Evolutionary conservation across 2,797 vertebrate genomes (phyloP).

Genomic region (Malacoctenus gilli): DNA sequence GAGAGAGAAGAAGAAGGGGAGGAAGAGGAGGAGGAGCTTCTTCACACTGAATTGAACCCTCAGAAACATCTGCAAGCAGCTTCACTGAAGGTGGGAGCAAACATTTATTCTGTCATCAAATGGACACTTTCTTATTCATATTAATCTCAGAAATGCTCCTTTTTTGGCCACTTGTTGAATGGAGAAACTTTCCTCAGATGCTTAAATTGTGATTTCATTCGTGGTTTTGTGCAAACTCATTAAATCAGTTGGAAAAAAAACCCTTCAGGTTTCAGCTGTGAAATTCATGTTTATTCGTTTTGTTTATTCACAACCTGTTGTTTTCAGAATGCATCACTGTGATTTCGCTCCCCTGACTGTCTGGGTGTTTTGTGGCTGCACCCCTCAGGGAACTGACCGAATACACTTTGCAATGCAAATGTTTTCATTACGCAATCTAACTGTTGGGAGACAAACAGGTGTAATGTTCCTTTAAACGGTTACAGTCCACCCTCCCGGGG

Average conservation of each 20-base stretch:
- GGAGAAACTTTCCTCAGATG: too few relatives aligned
- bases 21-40: not conserved
- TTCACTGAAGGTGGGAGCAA: constrained; percentile 33
- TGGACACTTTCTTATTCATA: not conserved
- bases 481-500: too few relatives aligned
- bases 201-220: too few relatives aligned
- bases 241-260: too few relatives aligned
- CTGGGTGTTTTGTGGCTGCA: not conserved
- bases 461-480: constrained; percentile 46
- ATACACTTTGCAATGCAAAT: constrained; percentile 70
- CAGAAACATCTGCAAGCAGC: constrained; percentile 22
- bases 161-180: too few relatives aligned
- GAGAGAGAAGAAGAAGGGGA: constrained; percentile 1
- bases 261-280: not conserved
- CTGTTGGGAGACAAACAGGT: constrained; percentile 38
- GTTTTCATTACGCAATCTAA: constrained; percentile 49
- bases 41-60: too few relatives aligned
- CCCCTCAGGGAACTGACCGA: constrained; percentile 30
- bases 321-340: constrained; percentile 39
- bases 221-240: too few relatives aligned
- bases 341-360: constrained; percentile 40
- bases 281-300: not conserved
- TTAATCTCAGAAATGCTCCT: too few relatives aligned
- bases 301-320: not conserved
- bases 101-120: not conserved